Evolutionary conservation across 1,140 invertebrate genomes (phyloP).

Genomic region (Arion vulgaris): DNA sequence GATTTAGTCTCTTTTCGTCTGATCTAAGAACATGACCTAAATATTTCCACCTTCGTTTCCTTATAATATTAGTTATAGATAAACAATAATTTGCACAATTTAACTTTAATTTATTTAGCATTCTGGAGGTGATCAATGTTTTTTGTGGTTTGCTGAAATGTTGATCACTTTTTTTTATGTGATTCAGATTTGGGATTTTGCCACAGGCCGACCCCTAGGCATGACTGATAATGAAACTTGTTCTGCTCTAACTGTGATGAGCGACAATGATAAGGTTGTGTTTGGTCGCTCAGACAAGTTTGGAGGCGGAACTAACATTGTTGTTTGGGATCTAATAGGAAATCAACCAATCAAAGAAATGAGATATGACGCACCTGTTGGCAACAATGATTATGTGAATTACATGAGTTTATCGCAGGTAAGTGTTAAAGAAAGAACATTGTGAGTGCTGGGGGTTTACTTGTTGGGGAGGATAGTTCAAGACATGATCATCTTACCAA

Average conservation of each 20-base stretch:
- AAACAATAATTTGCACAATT: not conserved
- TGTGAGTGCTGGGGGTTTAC: no score
- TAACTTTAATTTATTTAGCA: not conserved
- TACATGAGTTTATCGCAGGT: conserved; percentile 64
- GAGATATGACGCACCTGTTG: conserved; percentile 67
- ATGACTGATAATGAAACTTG: conserved; percentile 68
- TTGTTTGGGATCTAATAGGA: conserved; percentile 70
- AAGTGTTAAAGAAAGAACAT: no score
- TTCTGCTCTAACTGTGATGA: conserved; percentile 68
- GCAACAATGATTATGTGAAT: conserved; percentile 69
- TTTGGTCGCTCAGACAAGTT: conserved; percentile 69
- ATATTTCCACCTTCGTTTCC: no score
- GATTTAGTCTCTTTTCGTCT: no score
- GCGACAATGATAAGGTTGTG: conserved; percentile 67
- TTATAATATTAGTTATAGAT: no score
- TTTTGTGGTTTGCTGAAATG: not conserved
- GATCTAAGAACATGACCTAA: no score
- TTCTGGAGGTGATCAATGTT: not conserved
- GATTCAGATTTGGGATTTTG: conserved; percentile 72
- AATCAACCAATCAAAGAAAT: conserved; percentile 70
- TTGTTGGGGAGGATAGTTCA: no score
- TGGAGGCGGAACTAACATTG: conserved; percentile 66
- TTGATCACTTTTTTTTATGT: not conserved
- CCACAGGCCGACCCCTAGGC: conserved; percentile 67
- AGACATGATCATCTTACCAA: no score